phyloP scores from a whole-genome alignment of 2,888 invertebrate species.

The Epinotia nisella region DNA sequence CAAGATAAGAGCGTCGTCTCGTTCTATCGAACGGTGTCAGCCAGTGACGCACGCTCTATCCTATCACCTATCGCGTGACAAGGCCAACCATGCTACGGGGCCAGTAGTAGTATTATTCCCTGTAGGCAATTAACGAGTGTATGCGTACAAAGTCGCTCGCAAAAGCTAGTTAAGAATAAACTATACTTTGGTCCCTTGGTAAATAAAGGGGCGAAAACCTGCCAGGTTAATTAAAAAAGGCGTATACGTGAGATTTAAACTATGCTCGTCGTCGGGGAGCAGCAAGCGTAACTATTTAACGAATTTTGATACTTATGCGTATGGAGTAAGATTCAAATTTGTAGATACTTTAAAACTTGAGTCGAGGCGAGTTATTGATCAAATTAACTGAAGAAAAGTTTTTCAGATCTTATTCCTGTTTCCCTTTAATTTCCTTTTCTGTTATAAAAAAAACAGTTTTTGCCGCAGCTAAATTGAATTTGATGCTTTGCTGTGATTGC shows the following conservation, averaged over 20 bases:
- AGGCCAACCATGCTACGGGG: too few relatives aligned
- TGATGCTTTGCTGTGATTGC: background rate
- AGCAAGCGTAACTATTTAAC: background rate
- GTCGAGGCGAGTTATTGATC: constrained; percentile 5
- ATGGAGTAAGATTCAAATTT: background rate
- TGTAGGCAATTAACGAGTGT: too few relatives aligned
- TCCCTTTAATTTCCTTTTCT: background rate
- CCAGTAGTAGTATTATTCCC: too few relatives aligned
- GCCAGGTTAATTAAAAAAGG: background rate
- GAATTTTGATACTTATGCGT: background rate
- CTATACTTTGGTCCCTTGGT: background rate
- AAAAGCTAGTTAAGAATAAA: background rate
- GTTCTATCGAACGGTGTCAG: too few relatives aligned
- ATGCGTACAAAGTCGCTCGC: too few relatives aligned
- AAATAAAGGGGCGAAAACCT: background rate
- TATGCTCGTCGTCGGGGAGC: background rate
- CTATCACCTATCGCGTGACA: too few relatives aligned
- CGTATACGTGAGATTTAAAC: background rate
- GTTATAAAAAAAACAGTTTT: background rate
- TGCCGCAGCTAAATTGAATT: background rate
- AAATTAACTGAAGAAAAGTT: background rate
- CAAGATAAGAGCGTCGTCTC: too few relatives aligned
- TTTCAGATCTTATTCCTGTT: background rate
- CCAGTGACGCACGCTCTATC: too few relatives aligned
- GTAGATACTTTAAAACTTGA: background rate